Evolutionary conservation across 2,888 invertebrate species (phyloP), one percentile per base, ranked within the genome.

Genomic region (Xylota segnis): DNA sequence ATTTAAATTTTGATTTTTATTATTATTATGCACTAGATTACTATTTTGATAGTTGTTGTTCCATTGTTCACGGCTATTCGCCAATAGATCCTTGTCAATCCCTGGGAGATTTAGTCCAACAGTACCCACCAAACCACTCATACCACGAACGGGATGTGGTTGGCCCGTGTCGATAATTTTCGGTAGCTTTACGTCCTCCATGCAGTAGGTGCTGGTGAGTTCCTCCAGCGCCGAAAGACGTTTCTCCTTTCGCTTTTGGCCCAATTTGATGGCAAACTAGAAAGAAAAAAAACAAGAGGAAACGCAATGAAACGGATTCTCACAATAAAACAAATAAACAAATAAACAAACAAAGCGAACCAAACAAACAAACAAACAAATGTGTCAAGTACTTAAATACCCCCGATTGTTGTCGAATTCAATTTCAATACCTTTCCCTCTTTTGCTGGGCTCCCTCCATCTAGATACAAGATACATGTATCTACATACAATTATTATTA

Each of bases 221-320:
- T 92, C 93, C 56, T 92, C 91, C 72, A 92, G 89, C 40, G 92
- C 92, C 79, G 92, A 92, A 86, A 94, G 91, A 79, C 94, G 93
- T 90, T 94, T 94, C 89, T 94, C 93, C 91, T 94, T 94, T 89
- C 93, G 93, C 90, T 94, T 94, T 90, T 93, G 93, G 87, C 93
- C 94, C 91, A 93, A 90, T 91, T 94, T 94, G 89, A 94, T 94
- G 90, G 94, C 93, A 92, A 93, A 94, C 94, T 94, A 91, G 47
- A 90, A 88, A 59, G 50, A 87, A 56, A 72, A 23, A n/a, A 76
- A 75, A 79, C 23, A 72, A 58, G 70, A 58, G 71, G 58, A 63
- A 43, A 54, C 34, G 14, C 40, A 66, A 29, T 63, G 40, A 72
- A 43, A 61, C 54, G 29, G 18, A 65, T 68, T 70, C 37, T 52